These are phyloP conservation scores for Oophaga pumilio DNA, from an alignment of 2,113 vertebrate genomes.

Conservation along the genomic window DNA sequence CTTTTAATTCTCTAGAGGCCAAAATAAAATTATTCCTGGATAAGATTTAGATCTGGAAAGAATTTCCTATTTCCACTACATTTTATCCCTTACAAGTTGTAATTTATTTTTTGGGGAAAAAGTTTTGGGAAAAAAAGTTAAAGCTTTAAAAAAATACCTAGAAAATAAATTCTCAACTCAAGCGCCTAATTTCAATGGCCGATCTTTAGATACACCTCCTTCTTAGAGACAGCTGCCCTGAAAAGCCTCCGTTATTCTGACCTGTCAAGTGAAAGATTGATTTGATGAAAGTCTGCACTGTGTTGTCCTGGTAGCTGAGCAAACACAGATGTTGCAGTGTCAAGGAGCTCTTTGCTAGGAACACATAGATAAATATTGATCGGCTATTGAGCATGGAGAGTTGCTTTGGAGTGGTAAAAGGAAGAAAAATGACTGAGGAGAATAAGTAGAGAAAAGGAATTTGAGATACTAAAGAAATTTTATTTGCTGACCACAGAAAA, in stretches of 20 bases:
- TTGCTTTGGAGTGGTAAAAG: constrained; percentile 16
- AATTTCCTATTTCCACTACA: neutral
- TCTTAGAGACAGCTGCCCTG: constrained; percentile 15
- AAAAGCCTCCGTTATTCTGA: constrained; percentile 47
- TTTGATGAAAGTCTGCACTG: constrained; percentile 48
- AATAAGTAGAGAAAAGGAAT: constrained; percentile 40
- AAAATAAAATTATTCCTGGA: neutral
- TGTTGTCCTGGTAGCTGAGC: constrained; percentile 52
- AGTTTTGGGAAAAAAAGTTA: neutral
- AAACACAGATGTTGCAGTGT: constrained; percentile 59
- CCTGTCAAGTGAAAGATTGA: constrained; percentile 43
- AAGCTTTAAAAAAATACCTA: too few species aligned
- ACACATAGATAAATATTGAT: constrained; percentile 57
- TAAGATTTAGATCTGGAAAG: neutral
- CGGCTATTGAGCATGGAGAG: constrained; percentile 40
- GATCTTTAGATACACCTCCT: constrained; percentile 13
- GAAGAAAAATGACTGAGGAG: constrained; percentile 31
- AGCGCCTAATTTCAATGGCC: neutral
- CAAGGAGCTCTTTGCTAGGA: constrained; percentile 49
- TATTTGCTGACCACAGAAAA: constrained; percentile 56
- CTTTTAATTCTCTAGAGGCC: neutral
- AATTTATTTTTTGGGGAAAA: constrained; percentile 10
- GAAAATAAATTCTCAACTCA: neutral
- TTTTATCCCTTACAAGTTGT: constrained; percentile 12
- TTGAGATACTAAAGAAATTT: constrained; percentile 48